Base-by-base conservation (phyloP, 2,888 invertebrate species). In the Trissolcus japonicus region DNA sequence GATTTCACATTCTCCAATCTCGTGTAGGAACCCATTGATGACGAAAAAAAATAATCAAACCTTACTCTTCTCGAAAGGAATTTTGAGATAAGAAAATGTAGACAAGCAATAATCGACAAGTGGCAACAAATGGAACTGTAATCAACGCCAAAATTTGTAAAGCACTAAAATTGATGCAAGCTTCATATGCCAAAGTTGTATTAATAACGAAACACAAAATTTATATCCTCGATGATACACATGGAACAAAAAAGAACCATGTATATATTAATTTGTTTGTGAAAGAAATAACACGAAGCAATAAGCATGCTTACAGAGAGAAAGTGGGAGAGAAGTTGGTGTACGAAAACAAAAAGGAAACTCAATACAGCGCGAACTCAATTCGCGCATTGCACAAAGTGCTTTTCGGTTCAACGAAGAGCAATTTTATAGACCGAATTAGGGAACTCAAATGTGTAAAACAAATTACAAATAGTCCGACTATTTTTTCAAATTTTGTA, bases 401-500 rank as follows among this genome's bases (percentile, higher is more conserved):
- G 54, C 62, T 55, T 54, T 55, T 63, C 19, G n/a, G 46, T 17
- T 55, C 11, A n/a, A 14, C n/a, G 29, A 4, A 13, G 35, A 55
- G 55, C 48, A 57, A 21, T 55, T 55, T 61, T 25, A 61, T 48
- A 16, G 29, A 40, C 57, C 65, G 60, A 73, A 54, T 73, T 54
- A 65, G 60, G 21, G 48, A 53, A 60, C 51, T 17, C 11, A 19
- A 51, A 17, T 19, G 9, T 19, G 11, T 35, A 35, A 46, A 46
- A 16, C 46, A 46, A 46, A 46, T 16, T 2, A n/a, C 14, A 46
- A 46, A 46, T 46, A 14, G 25, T 60, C 66, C 25, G 66, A 73
- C 19, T 73, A 73, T 73, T 66, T 66, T 73, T 66, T 61, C 73
- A 73, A 73, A 65, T 56, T 73, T 55, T 73, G 73, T 73, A 73